A percentile compares a stretch with the other conserved stretches of the same genome.
These are phyloP conservation scores for Hyperoodon ampullatus DNA, from an alignment of 2,113 vertebrate species.

Conservation along the genomic window DNA sequence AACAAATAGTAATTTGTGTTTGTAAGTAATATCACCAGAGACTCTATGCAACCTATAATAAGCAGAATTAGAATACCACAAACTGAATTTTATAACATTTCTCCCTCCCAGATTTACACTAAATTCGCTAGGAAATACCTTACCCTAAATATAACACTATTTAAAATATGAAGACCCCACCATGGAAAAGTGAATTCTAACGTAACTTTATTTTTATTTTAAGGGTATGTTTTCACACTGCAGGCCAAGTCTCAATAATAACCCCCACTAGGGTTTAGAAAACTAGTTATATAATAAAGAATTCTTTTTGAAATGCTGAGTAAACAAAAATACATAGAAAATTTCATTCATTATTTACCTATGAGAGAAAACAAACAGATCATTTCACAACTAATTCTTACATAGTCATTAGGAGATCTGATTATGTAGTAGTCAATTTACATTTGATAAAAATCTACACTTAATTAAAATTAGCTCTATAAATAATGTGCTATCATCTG, in stretches of 20 bases:
- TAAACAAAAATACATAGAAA: slow-evolving; percentile 12
- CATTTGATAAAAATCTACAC: not conserved
- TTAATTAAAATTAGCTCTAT: slow-evolving; percentile 12
- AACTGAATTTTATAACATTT: slow-evolving; percentile 23
- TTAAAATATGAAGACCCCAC: not conserved
- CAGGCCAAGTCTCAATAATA: not conserved
- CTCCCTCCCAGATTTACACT: not conserved
- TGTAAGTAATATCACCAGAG: not conserved
- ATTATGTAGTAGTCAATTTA: not conserved
- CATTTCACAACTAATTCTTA: not conserved
- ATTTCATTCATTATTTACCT: not conserved
- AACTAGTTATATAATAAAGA: not conserved
- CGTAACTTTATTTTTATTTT: not conserved
- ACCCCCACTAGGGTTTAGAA: not conserved
- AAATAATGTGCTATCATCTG: not conserved
- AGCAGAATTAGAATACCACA: slow-evolving; percentile 28
- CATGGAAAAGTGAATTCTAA: not conserved
- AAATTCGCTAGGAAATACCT: not conserved
- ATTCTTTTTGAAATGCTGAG: not conserved
- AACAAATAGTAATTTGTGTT: not conserved
- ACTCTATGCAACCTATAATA: not conserved
- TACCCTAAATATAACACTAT: not conserved
- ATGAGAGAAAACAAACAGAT: not conserved
- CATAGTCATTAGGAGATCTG: not conserved
- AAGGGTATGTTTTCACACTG: not conserved